Base-by-base conservation (phyloP, 2,113 vertebrate species). In the Melanerpes formicivorus region DNA sequence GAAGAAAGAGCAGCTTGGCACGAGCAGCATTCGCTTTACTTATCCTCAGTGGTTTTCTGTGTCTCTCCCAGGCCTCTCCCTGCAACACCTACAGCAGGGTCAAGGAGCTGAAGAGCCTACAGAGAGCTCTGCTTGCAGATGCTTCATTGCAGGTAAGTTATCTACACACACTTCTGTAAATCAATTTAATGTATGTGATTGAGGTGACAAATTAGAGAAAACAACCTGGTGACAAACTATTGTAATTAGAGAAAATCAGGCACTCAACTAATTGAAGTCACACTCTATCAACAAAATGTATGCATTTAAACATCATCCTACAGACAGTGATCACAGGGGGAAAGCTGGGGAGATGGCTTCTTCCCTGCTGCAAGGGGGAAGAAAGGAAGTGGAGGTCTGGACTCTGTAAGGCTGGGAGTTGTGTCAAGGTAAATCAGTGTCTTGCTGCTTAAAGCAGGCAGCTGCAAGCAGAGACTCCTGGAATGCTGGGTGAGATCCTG, bases 231-330 rank as follows among this genome's bases (percentile, higher is more conserved):
- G 91, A 76, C 70, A 76, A 90, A 92, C 59, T 71, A 60, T 50
- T 93, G 86, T 74, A 95, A 95, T 97, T 94, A 95, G 11, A 67
- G 75, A 81, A 86, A 96, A 96, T 80, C 73, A 96, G 70, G 59
- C 60, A 79, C 54, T 87, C 73, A 85, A 73, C 56, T 95, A 71
- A 95, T 59, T 95, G 82, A 84, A 80, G 66, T 67, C 78, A 48
- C 65, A 81, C 30, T 72, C 86, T 74, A 79, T 79, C 73, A 15
- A 3, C 76, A 88, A 42, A 60, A 84, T 83, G 72, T 80, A 48
- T 55, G 0, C 3, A 3, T 67, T 65, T 34, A 67, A 89, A 37
- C 44, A 55, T 46, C 4, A 3, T 1, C 2, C 69, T 63, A 5
- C 21, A 8, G 25, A 5, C 14, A 71, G 56, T 56, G 63, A 30